Conservation (phyloP, 1,140 invertebrate genomes). For the Bilobella aurantiaca region DNA sequence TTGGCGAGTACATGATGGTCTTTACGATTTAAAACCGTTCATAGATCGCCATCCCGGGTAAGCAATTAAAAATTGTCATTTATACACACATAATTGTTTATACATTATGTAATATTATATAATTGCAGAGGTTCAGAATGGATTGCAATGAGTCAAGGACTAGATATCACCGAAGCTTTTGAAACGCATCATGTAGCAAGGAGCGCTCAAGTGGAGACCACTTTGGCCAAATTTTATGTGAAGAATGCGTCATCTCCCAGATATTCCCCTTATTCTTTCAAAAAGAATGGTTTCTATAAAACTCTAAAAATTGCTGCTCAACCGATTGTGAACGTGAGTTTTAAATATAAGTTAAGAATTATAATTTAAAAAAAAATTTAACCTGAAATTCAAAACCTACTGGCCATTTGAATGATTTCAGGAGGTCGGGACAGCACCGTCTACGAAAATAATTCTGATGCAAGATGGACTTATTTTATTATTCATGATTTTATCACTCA, state of each 20-base stretch:
- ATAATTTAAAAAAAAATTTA: neutral
- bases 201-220: slow-evolving; percentile 18
- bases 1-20: slow-evolving; percentile 62
- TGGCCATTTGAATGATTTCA: no score
- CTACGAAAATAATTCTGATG: slow-evolving; percentile 23
- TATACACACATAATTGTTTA: neutral
- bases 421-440: slow-evolving; percentile 35
- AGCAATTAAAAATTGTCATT: neutral
- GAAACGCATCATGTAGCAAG: slow-evolving; percentile 35
- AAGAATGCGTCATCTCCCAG: slow-evolving; percentile 20
- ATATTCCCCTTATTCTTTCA: slow-evolving; percentile 33
- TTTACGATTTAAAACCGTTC: slow-evolving; percentile 64
- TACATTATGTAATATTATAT: neutral
- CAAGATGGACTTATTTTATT: slow-evolving; percentile 28
- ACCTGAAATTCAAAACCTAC: slow-evolving; percentile 9
- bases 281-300: slow-evolving; percentile 32
- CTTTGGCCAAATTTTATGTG: slow-evolving; percentile 34
- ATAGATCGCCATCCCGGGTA: slow-evolving; percentile 59
- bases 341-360: no score
- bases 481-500: slow-evolving; percentile 16
- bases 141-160: slow-evolving; percentile 35
- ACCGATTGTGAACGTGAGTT: slow-evolving; percentile 33
- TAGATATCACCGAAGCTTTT: slow-evolving; percentile 38
- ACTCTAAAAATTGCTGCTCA: slow-evolving; percentile 27
- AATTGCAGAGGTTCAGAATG: slow-evolving; percentile 34